Evolutionary conservation across 2,797 vertebrate genomes (phyloP).

Genomic region (Aotus griseimembra): DNA sequence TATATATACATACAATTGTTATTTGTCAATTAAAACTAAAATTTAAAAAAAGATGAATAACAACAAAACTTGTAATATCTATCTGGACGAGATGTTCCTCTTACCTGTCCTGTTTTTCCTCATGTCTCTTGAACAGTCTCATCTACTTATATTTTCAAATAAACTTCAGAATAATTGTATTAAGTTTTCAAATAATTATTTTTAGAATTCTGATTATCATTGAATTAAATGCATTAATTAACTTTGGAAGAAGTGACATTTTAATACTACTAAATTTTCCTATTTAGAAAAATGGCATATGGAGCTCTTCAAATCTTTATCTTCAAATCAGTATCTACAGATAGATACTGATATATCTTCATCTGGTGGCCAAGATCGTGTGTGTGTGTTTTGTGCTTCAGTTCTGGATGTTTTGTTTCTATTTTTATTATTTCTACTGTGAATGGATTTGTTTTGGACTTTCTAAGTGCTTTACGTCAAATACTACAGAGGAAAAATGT

Average conservation of each 20-base stretch:
- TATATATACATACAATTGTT: background rate
- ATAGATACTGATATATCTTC: background rate
- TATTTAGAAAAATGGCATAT: background rate
- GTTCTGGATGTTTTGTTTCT: background rate
- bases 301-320: background rate
- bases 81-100: background rate
- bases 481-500: background rate
- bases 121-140: background rate
- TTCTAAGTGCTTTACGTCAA: conserved; percentile 1
- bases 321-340: too few species aligned
- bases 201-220: background rate
- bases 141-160: conserved; percentile 18
- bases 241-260: background rate
- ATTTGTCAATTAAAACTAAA: background rate
- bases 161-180: conserved; percentile 12
- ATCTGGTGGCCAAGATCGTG: background rate
- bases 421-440: background rate
- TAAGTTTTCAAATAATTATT: background rate
- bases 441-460: background rate
- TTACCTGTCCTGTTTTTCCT: background rate
- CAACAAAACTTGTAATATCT: background rate
- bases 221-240: conserved; percentile 7
- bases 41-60: background rate
- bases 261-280: background rate
- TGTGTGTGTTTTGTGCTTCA: background rate